Evolutionary conservation across 2,113 vertebrate genomes (phyloP).

Genomic region (Isurus oxyrinchus): DNA sequence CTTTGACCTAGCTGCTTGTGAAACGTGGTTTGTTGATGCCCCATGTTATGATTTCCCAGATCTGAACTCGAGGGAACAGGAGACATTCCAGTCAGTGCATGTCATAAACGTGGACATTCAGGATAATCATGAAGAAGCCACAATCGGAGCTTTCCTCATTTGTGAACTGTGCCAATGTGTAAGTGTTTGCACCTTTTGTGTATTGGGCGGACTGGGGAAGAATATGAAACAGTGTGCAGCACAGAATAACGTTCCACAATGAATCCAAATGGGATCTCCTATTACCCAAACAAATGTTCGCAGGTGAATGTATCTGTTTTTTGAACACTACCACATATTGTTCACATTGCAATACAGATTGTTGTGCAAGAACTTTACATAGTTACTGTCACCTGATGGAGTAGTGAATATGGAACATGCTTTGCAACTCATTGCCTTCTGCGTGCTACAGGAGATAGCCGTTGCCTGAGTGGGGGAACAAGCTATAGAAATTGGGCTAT

Average conservation of each 20-base stretch:
- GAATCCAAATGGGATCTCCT: neutral
- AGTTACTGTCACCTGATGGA: neutral
- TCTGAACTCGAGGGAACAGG: constrained; percentile 87
- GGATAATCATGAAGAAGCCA: constrained; percentile 97
- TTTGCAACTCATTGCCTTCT: neutral
- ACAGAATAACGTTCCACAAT: neutral
- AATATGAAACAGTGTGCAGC: neutral
- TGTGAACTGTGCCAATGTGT: constrained; percentile 98
- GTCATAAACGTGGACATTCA: constrained; percentile 99
- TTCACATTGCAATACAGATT: neutral
- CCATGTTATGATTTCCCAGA: constrained; percentile 47
- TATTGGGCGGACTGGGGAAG: constrained; percentile 4
- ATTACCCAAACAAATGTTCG: neutral
- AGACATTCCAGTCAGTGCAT: constrained; percentile 87
- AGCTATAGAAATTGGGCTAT: neutral
- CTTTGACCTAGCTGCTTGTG: constrained; percentile 24
- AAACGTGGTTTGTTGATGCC: constrained; percentile 48
- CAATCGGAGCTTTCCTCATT: constrained; percentile 93
- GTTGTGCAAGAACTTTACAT: neutral
- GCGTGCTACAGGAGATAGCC: neutral
- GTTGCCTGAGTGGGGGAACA: neutral
- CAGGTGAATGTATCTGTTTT: neutral
- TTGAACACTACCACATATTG: neutral
- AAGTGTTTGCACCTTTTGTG: constrained; percentile 55
- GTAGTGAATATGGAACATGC: neutral